Evolutionary conservation across 2,113 vertebrate genomes (phyloP), one percentile per base, ranked within the genome.

Genomic region (Tor tambroides): DNA sequence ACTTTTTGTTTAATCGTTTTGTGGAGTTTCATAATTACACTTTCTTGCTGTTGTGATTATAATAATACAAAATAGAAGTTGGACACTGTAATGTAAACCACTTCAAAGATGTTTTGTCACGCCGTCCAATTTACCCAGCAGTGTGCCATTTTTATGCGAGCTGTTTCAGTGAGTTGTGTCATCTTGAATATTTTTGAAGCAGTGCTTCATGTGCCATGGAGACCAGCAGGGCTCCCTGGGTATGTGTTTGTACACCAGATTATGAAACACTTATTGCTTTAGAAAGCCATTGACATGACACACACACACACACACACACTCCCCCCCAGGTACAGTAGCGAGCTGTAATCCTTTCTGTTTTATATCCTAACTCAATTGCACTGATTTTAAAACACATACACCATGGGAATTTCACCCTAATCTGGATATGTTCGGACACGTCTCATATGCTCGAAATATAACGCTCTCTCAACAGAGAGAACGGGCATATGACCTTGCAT

Each of bases 371-470:
- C 51, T 59, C n/a, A n/a, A 21, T 59, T 54, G n/a, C 63, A 23
- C 30, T 51, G 46, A 59, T 75, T 84, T 91, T 82, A 88, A 81
- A 65, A 85, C 35, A 38, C 21, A 87, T 89, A 85, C 78, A 77
- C 80, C n/a, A 74, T 86, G 92, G 88, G 86, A 89, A 89, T 79
- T 87, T 88, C 30, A 46, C 65, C 61, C 51, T 30, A 19, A 41
- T 85, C 72, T 83, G 91, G 90, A 92, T 93, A 61, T 90, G 94
- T 92, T 90, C 6, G 32, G 88, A 81, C 93, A 92, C 21, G 92
- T 93, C 89, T 83, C 79, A 89, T 93, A 91, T 90, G 85, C 89
- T 89, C 23, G 26, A 83, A 83, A 85, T 69, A 76, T 75, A 77
- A 71, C 38, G 32, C 72, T 19, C 11, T 79, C 87, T 65, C 43